Conservation (phyloP, 2,113 vertebrate genomes). For the Dromaius novaehollandiae region DNA sequence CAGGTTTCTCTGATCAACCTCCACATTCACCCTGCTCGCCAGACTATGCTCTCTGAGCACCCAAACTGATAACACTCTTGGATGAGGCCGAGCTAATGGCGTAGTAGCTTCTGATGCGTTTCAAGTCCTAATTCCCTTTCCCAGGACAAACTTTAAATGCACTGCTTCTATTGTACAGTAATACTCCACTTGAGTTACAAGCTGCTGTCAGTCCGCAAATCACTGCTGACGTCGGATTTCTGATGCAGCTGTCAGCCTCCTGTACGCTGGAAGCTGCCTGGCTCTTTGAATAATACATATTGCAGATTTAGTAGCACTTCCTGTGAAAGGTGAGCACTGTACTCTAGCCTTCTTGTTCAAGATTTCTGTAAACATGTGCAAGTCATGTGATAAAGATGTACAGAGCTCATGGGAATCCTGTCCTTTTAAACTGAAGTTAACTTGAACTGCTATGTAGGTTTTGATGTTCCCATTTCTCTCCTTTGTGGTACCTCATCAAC, state of each 20-base stretch:
- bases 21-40: background rate
- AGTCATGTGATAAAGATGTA: background rate
- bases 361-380: background rate
- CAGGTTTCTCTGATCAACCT: background rate
- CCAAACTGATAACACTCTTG: background rate
- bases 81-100: background rate
- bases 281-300: background rate
- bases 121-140: background rate
- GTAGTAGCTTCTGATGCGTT: background rate
- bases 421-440: background rate
- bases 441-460: background rate
- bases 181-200: background rate
- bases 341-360: background rate
- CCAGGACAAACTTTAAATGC: background rate
- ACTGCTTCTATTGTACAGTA: background rate
- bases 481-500: background rate
- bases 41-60: background rate
- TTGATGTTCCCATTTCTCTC: background rate
- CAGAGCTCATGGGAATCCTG: background rate
- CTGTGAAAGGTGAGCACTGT: background rate
- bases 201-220: background rate
- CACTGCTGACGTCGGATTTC: background rate
- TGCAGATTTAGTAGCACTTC: background rate
- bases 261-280: background rate
- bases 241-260: background rate